Evolutionary conservation across 35 echinoderm and acorn worm species (phyloP).

Genomic region (Holothuria glaberrima): DNA sequence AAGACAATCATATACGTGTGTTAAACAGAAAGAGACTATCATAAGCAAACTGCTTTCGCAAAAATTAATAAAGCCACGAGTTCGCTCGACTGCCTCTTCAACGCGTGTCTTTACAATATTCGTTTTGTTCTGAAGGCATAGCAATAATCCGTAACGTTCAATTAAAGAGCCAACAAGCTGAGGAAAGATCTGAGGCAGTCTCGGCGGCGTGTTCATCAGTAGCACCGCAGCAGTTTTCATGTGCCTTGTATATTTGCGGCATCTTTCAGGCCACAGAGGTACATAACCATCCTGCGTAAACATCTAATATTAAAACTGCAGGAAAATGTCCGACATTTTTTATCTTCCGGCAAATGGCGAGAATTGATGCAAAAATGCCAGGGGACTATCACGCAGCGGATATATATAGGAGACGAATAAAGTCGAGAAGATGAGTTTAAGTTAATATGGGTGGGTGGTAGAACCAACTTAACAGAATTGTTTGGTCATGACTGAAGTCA

Average conservation of each 20-base stretch:
- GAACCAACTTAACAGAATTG: too few relatives aligned
- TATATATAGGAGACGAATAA: too few relatives aligned
- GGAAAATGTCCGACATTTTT: slow-evolving; percentile 39
- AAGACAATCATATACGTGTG: slow-evolving; percentile 50
- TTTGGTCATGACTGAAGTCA: too few relatives aligned
- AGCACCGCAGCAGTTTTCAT: slow-evolving; percentile 35
- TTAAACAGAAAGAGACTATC: slow-evolving; percentile 13
- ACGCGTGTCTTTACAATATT: slow-evolving; percentile 35
- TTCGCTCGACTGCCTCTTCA: neutral
- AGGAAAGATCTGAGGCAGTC: slow-evolving; percentile 23
- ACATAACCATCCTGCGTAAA: slow-evolving; percentile 41
- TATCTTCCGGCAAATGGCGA: slow-evolving; percentile 38
- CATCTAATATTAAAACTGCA: slow-evolving; percentile 33
- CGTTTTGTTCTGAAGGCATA: slow-evolving; percentile 48
- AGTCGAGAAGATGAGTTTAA: too few relatives aligned
- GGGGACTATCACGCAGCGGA: slow-evolving; percentile 3
- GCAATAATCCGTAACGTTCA: slow-evolving; percentile 42
- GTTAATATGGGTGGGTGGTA: too few relatives aligned
- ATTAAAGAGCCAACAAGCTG: slow-evolving; percentile 32
- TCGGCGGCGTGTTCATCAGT: slow-evolving; percentile 35
- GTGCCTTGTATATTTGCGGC: slow-evolving; percentile 27
- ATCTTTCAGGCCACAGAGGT: slow-evolving; percentile 30
- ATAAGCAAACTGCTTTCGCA: slow-evolving; percentile 13
- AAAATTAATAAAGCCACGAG: slow-evolving; percentile 42
- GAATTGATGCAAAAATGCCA: slow-evolving; percentile 32